These are phyloP conservation scores for Merluccius polli DNA, from an alignment of 2,797 vertebrate species.

Conservation along the genomic window DNA sequence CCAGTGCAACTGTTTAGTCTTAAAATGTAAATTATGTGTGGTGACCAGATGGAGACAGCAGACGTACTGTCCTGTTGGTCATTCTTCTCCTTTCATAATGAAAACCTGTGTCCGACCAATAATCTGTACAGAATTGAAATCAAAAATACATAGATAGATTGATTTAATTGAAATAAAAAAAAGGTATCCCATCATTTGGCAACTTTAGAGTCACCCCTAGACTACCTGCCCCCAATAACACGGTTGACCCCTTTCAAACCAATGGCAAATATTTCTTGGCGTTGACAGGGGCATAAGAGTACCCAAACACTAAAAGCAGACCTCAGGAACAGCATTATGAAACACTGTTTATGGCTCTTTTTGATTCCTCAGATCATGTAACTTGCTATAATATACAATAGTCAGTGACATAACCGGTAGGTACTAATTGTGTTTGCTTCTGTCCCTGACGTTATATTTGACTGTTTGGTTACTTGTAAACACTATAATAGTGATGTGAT, in stretches of 20 bases:
- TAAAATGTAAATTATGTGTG: constrained; percentile 9
- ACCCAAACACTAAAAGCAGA: neutral
- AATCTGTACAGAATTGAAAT: neutral
- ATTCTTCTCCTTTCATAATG: neutral
- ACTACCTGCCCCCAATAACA: neutral
- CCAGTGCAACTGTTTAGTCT: neutral
- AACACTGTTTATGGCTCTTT: neutral
- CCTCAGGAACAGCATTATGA: neutral
- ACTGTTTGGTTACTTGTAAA: neutral
- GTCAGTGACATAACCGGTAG: neutral
- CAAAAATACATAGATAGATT: too few relatives aligned
- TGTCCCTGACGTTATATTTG: neutral
- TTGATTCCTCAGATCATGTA: neutral
- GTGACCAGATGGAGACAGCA: constrained; percentile 56
- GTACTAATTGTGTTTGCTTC: neutral
- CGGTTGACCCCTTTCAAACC: neutral
- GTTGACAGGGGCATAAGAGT: neutral
- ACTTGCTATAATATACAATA: neutral
- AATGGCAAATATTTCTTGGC: neutral
- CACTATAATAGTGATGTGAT: neutral
- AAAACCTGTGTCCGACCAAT: neutral
- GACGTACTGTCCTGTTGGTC: constrained; percentile 4
- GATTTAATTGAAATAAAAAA: neutral
- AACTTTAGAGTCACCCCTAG: neutral
- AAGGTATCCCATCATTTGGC: too few relatives aligned